phyloP scores from a whole-genome alignment of 1,140 invertebrate genomes.

The Drosophila arizonae region DNA sequence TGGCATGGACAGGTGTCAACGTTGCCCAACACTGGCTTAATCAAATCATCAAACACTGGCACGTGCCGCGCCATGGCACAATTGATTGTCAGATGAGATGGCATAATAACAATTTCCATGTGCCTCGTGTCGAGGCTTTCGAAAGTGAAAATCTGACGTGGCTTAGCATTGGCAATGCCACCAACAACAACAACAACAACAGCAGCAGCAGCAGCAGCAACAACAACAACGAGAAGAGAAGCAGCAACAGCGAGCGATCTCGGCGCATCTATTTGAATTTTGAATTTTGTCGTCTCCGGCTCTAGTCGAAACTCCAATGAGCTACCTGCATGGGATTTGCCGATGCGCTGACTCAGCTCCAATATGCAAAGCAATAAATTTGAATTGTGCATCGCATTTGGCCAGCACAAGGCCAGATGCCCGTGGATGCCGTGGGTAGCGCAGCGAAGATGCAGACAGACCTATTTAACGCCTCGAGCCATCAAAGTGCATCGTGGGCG shows the following conservation, averaged over 20 bases:
- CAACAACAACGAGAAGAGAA: not conserved
- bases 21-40: not conserved
- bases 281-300: not conserved
- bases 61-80: constrained; percentile 45
- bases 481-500: constrained; percentile 35
- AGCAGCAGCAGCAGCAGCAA: constrained; percentile 15
- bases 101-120: constrained; percentile 60
- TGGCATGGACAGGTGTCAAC: not conserved
- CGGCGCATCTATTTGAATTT: constrained; percentile 2
- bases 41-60: constrained; percentile 17
- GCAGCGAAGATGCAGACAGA: constrained; percentile 21
- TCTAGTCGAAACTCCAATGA: constrained; percentile 1
- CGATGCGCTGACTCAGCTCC: constrained; percentile 3
- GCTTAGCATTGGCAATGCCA: constrained; percentile 13
- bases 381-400: not conserved
- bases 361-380: not conserved
- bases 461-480: constrained; percentile 41
- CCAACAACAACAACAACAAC: constrained; percentile 24
- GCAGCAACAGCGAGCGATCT: no score
- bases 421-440: constrained; percentile 13
- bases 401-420: constrained; percentile 12
- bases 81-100: constrained; percentile 45
- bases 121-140: constrained; percentile 47
- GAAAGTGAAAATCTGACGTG: constrained; percentile 65
- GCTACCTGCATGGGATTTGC: not conserved